These are phyloP conservation scores for Oryzias curvinotus DNA, from an alignment of 2,113 vertebrate genomes.

Conservation along the genomic window DNA sequence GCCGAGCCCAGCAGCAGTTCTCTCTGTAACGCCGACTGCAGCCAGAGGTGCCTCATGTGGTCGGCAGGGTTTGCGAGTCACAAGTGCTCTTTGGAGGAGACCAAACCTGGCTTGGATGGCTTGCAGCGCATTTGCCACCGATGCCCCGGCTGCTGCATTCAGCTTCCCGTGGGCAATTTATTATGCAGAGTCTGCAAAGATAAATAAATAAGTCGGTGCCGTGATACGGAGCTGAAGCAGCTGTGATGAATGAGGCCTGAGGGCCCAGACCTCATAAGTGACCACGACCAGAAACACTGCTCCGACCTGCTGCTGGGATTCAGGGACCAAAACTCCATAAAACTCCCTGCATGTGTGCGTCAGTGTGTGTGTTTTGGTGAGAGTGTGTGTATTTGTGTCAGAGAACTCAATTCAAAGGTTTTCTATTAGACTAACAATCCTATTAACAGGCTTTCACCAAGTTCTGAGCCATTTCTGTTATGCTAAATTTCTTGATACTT, in stretches of 20 bases:
- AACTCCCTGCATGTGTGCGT: not conserved
- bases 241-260: slow-evolving; percentile 69
- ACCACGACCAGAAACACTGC: slow-evolving; percentile 54
- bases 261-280: slow-evolving; percentile 50
- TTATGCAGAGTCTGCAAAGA: slow-evolving; percentile 66
- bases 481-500: slow-evolving; percentile 45
- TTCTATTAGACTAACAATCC: slow-evolving; percentile 42
- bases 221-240: slow-evolving; percentile 51
- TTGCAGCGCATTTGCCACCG: slow-evolving; percentile 40
- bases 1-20: slow-evolving; percentile 44
- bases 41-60: slow-evolving; percentile 48
- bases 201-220: slow-evolving; percentile 16
- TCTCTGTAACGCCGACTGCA: slow-evolving; percentile 33
- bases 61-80: slow-evolving; percentile 40
- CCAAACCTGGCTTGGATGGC: slow-evolving; percentile 34
- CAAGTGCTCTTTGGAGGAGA: slow-evolving; percentile 40
- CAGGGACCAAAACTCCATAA: slow-evolving; percentile 24
- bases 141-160: slow-evolving; percentile 61
- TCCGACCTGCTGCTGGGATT: slow-evolving; percentile 42
- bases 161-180: slow-evolving; percentile 48
- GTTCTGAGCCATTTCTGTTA: slow-evolving; percentile 41
- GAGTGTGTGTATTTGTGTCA: slow-evolving; percentile 4
- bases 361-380: not conserved
- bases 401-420: slow-evolving; percentile 42
- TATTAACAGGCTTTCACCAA: slow-evolving; percentile 34